Evolutionary conservation across 2,113 vertebrate genomes (phyloP).

Genomic region (Lucifuga dentata): DNA sequence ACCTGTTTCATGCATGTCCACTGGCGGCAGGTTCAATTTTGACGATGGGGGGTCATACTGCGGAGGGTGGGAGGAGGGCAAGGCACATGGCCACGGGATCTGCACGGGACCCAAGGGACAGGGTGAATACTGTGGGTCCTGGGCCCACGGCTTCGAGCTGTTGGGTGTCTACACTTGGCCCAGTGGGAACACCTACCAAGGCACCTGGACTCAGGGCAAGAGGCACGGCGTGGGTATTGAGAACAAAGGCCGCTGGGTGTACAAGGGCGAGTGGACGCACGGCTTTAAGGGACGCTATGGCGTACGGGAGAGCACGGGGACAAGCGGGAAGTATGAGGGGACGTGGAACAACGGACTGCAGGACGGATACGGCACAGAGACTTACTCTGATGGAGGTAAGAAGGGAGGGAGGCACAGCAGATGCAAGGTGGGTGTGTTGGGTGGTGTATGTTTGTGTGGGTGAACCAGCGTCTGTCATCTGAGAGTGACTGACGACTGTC

Average conservation of each 20-base stretch:
- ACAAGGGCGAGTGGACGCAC: constrained; percentile 98
- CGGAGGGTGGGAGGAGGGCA: constrained; percentile 99
- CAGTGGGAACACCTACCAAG: constrained; percentile 98
- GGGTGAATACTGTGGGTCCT: constrained; percentile 97
- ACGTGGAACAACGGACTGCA: constrained; percentile 99
- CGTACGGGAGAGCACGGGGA: constrained; percentile 93
- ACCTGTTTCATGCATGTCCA: constrained; percentile 86
- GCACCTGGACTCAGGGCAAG: constrained; percentile 99
- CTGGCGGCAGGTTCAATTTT: constrained; percentile 98
- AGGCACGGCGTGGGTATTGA: constrained; percentile 96
- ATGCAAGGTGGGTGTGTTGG: constrained; percentile 52
- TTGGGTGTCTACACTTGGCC: constrained; percentile 99
- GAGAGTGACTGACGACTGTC: constrained; percentile 29
- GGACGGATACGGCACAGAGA: constrained; percentile 98
- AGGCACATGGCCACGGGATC: constrained; percentile 98
- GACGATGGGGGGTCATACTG: constrained; percentile 99
- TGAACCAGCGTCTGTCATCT: constrained; percentile 24
- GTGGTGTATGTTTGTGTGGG: constrained; percentile 4
- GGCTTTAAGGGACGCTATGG: constrained; percentile 99
- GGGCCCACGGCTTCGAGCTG: constrained; percentile 98
- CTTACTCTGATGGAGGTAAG: constrained; percentile 99
- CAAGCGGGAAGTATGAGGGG: constrained; percentile 96
- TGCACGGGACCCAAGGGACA: constrained; percentile 99
- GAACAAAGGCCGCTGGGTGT: constrained; percentile 99
- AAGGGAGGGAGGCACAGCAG: constrained; percentile 15